Conservation (phyloP, 1,140 invertebrate genomes). For the Ericerus pela region DNA sequence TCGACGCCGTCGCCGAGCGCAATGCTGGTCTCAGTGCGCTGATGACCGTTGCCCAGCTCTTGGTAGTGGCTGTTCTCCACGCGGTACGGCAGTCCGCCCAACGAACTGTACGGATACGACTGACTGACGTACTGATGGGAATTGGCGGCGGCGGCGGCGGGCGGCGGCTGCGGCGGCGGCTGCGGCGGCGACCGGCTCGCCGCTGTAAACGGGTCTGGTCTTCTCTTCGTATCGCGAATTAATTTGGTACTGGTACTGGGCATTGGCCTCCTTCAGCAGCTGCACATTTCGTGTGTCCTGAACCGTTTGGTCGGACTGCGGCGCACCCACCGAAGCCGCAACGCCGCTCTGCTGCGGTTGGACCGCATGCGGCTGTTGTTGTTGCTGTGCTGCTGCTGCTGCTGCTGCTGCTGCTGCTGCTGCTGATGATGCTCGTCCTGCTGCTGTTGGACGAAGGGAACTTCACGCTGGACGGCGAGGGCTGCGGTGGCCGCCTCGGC, state of each 20-base stretch:
- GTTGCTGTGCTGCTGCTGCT: conserved; percentile 35
- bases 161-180: not conserved
- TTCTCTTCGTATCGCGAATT: conserved; percentile 6
- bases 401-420: conserved; percentile 33
- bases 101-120: not conserved
- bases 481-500: not conserved
- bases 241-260: conserved; percentile 3
- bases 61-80: conserved; percentile 16
- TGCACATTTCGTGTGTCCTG: conserved; percentile 2
- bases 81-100: conserved; percentile 11
- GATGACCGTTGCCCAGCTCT: not conserved
- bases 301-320: not conserved
- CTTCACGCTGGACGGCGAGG: conserved; percentile 24
- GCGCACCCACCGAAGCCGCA: no score
- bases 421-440: no score
- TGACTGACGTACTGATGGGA: not conserved
- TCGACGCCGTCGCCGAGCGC: not conserved
- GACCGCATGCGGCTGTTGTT: not conserved
- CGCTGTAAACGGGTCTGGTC: conserved; percentile 1
- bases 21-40: not conserved
- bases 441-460: conserved; percentile 24
- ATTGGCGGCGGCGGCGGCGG: no score
- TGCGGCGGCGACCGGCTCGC: not conserved
- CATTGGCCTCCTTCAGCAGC: not conserved
- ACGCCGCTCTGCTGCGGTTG: no score